Conservation (phyloP, 2,797 vertebrate species). For the Cyprinella venusta region DNA sequence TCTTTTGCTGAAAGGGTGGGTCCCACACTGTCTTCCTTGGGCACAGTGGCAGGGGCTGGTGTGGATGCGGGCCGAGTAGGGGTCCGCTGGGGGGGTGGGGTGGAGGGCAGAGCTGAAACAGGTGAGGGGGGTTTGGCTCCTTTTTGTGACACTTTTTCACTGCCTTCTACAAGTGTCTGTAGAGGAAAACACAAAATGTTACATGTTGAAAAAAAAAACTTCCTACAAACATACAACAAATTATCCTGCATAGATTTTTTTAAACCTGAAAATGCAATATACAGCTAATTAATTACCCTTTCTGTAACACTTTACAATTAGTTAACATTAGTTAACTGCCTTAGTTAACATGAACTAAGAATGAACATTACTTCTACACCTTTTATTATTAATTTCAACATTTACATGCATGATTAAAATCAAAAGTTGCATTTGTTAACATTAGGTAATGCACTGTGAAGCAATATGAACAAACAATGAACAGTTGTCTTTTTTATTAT, state of each 20-base stretch:
- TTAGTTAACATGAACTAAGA: too few relatives aligned
- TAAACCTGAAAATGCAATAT: neutral
- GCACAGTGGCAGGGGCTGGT: slow-evolving; percentile 58
- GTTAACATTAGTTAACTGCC: too few relatives aligned
- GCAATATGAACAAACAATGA: too few relatives aligned
- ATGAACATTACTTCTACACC: too few relatives aligned
- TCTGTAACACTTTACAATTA: too few relatives aligned
- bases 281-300: neutral
- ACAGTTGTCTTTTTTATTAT: too few relatives aligned
- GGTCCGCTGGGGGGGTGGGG: slow-evolving; percentile 46
- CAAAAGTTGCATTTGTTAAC: too few relatives aligned
- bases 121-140: slow-evolving; percentile 19
- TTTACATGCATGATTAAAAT: too few relatives aligned
- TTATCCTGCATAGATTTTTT: neutral
- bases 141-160: slow-evolving; percentile 52
- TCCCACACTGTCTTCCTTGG: slow-evolving; percentile 47
- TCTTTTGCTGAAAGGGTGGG: slow-evolving; percentile 45
- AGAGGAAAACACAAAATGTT: neutral
- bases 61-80: slow-evolving; percentile 48
- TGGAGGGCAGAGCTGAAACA: slow-evolving; percentile 55
- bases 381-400: too few relatives aligned
- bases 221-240: too few relatives aligned
- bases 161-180: slow-evolving; percentile 68
- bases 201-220: neutral
- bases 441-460: too few relatives aligned